Evolutionary conservation across 2,888 invertebrate species (phyloP).

Genomic region (Toxonevra muliebris): DNA sequence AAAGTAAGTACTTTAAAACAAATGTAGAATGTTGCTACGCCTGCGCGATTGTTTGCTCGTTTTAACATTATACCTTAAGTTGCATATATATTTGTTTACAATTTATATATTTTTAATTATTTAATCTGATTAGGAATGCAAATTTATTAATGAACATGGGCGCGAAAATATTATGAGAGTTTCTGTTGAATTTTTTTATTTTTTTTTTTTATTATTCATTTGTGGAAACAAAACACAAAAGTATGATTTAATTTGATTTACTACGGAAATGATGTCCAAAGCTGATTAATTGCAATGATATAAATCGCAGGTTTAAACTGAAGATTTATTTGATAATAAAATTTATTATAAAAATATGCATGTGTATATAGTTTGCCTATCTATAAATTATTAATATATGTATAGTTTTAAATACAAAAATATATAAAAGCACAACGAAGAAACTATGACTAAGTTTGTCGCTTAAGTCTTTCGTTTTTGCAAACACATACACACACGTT

Average conservation of each 20-base stretch:
- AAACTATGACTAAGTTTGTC: no score
- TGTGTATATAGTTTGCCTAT: background rate
- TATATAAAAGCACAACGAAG: background rate
- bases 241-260: conserved; percentile 18
- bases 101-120: background rate
- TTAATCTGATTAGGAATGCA: conserved; percentile 23
- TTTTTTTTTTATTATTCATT: no score
- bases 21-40: background rate
- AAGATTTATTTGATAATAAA: conserved; percentile 5
- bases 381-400: conserved; percentile 5
- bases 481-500: no score
- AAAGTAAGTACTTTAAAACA: no score
- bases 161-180: conserved; percentile 23
- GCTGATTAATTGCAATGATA: conserved; percentile 12
- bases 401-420: background rate
- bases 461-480: no score
- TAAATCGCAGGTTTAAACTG: conserved; percentile 1
- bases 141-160: conserved; percentile 25
- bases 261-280: conserved; percentile 13
- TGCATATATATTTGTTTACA: background rate
- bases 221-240: no score
- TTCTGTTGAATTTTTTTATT: background rate
- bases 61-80: background rate
- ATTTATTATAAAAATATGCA: no score
- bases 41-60: background rate